Base-by-base conservation (phyloP, 2,888 invertebrate genomes). In the Aproaerema taeniolella region DNA sequence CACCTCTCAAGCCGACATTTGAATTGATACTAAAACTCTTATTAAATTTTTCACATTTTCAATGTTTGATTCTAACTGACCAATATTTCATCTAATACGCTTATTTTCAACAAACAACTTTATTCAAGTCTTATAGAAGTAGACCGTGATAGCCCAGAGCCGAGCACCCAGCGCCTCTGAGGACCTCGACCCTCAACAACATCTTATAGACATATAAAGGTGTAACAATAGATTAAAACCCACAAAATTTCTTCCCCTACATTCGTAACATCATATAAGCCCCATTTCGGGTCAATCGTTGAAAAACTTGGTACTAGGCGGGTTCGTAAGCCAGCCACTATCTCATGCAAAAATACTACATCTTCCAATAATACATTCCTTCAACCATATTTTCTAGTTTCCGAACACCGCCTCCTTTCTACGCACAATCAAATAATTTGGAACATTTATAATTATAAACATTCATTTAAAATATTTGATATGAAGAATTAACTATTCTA, bases 81-180 rank as follows among this genome's bases (percentile, higher is more conserved):
- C 50, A 58, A 57, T 53, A 46, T 53, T 53, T 49, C 34, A 28
- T 61, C 67, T 69, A 68, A 66, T 64, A 67, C 62, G 61, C 58
- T 63, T 68, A 73, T 53, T 64, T 68, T 77, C 61, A 82, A 80
- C 77, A 77, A 71, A 77, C 76, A 78, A 79, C 74, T 55, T 70
- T 70, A 69, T 61, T 66, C 58, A 71, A 69, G 67, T 76, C 74
- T 76, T 69, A 61, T 54, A 70, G 66, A 67, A 64, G 61, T 61
- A 67, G 59, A 67, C 58, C 57, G 59, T 55, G 58, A 57, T 50
- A 52, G 60, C 53, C 55, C 58, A 40, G 43, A 48, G 49, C 41
- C 43, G 42, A 49, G 42, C 28, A 41, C 47, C 46, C 44, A 43
- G 49, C 34, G 47, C 46, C 50, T 42, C 14, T 17, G 42, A 45